Percentiles rank a stretch among this genome's conserved stretches.
These are phyloP conservation scores for Anguilla obscura DNA, from an alignment of 2,797 vertebrate species.

Conservation along the genomic window DNA sequence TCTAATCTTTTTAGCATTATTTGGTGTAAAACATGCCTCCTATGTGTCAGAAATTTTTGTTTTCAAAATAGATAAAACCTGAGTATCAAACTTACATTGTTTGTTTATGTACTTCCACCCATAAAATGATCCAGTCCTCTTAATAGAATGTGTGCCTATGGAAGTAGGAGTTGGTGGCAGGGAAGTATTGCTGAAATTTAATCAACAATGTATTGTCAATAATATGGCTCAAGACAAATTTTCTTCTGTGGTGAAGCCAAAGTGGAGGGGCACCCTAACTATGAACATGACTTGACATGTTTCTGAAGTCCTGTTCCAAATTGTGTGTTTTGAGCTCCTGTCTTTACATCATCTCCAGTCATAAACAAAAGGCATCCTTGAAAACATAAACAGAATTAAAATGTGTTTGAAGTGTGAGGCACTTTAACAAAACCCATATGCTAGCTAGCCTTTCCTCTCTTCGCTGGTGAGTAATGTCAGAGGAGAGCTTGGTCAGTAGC, in stretches of 20 bases:
- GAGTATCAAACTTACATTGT: background rate
- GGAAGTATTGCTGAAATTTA: no score
- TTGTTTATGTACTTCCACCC: background rate
- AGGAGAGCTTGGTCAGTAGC: conserved; percentile 1
- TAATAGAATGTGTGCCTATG: background rate
- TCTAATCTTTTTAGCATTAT: background rate
- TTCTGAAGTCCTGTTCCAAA: conserved; percentile 53
- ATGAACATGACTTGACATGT: conserved; percentile 48
- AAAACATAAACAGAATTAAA: conserved; percentile 34
- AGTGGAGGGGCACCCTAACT: background rate
- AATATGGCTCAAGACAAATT: background rate
- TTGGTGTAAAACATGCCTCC: background rate
- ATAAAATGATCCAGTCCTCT: background rate
- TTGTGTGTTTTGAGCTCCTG: conserved; percentile 43
- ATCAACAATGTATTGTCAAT: no score
- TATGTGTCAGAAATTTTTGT: background rate
- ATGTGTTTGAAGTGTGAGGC: background rate
- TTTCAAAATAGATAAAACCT: background rate
- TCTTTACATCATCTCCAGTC: background rate
- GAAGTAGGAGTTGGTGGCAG: background rate
- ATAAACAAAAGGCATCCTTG: conserved; percentile 42
- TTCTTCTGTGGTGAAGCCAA: background rate
- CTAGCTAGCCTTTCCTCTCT: background rate
- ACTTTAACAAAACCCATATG: conserved; percentile 17
- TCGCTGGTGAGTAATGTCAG: conserved; percentile 24